Evolutionary conservation across 1,140 invertebrate species (phyloP).

Genomic region (Drosophila bocqueti): DNA sequence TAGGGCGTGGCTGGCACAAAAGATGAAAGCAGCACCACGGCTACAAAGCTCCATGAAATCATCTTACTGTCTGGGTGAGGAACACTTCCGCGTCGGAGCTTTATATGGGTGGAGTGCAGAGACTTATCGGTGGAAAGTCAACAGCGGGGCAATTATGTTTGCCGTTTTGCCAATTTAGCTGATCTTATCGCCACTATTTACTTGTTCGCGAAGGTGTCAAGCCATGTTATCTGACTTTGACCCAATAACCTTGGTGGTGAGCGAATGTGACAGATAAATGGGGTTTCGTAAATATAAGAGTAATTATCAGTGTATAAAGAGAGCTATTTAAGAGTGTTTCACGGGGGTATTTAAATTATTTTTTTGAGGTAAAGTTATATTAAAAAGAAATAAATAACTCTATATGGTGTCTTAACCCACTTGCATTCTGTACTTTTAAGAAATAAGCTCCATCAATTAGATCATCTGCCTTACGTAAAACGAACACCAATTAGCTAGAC

Average conservation of each 20-base stretch:
- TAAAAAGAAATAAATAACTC: not conserved
- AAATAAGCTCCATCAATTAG: not conserved
- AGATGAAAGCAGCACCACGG: not conserved
- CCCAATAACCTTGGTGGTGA: slow-evolving; percentile 57
- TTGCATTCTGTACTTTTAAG: not conserved
- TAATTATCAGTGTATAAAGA: not conserved
- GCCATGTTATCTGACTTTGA: slow-evolving; percentile 66
- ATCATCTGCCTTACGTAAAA: not conserved
- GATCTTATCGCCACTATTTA: slow-evolving; percentile 57
- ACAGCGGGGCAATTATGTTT: slow-evolving; percentile 44
- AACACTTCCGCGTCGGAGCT: slow-evolving; percentile 23
- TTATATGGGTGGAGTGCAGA: slow-evolving; percentile 46
- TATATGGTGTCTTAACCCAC: not conserved
- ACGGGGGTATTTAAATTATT: not conserved
- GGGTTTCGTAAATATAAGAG: not conserved
- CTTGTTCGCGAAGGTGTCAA: slow-evolving; percentile 47
- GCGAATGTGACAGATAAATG: not conserved
- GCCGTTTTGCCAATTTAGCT: slow-evolving; percentile 34
- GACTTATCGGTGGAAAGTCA: slow-evolving; percentile 57
- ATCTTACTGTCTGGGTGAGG: slow-evolving; percentile 25
- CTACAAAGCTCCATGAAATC: slow-evolving; percentile 19
- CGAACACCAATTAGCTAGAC: slow-evolving; percentile 13
- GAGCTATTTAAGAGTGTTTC: not conserved
- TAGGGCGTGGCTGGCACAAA: slow-evolving; percentile 9
- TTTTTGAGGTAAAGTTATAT: not conserved